A percentile compares a stretch with the other conserved stretches of the same genome.
Conservation (phyloP, 2,797 vertebrate genomes). For the Lagocephalus sceleratus region DNA sequence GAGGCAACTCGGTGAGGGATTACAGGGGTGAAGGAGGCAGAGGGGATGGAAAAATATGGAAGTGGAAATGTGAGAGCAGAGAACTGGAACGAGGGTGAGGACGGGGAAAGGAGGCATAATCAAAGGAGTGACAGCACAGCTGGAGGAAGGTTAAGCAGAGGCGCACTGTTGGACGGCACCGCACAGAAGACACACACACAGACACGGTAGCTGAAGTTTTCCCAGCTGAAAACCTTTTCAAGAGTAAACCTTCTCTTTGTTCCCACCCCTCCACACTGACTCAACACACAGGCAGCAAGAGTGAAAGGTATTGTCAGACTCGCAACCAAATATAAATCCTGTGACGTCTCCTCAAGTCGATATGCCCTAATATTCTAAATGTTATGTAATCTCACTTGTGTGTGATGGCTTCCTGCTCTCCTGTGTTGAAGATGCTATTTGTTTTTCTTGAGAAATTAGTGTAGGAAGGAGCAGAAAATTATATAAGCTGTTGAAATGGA, state of each 20-base stretch:
- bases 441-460: conserved; percentile 22
- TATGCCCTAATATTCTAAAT: conserved; percentile 44
- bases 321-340: conserved; percentile 57
- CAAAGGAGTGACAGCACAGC: conserved; percentile 34
- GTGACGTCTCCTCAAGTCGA: conserved; percentile 49
- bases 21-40: conserved; percentile 50
- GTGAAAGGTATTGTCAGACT: conserved; percentile 52
- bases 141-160: conserved; percentile 14
- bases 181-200: not conserved
- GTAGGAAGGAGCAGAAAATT: conserved; percentile 50
- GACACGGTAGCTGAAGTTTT: not conserved
- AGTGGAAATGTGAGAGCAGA: conserved; percentile 48
- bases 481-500: conserved; percentile 33
- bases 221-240: conserved; percentile 21
- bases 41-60: conserved; percentile 34
- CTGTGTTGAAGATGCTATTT: conserved; percentile 16
- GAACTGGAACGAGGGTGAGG: conserved; percentile 51
- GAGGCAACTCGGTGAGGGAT: conserved; percentile 40
- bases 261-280: conserved; percentile 42
- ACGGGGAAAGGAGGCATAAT: conserved; percentile 37
- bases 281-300: conserved; percentile 39
- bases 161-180: conserved; percentile 3
- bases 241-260: conserved; percentile 32
- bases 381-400: conserved; percentile 53
- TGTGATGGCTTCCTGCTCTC: conserved; percentile 36